These are phyloP conservation scores for Acanthurus lineatus DNA, from an alignment of 2,797 vertebrate genomes.

Conservation along the genomic window DNA sequence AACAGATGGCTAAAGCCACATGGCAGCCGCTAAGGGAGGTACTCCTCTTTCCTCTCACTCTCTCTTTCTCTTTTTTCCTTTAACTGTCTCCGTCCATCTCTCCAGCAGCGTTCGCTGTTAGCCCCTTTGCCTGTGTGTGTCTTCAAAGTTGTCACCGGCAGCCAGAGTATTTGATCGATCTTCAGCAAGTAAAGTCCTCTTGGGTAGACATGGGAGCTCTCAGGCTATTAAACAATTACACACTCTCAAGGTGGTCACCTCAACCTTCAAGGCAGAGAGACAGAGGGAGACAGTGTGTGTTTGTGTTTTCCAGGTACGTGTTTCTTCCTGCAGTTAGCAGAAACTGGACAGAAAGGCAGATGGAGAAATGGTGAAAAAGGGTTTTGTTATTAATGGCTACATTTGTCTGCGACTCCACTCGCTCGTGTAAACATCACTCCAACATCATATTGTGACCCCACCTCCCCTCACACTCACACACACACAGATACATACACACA, in stretches of 20 bases:
- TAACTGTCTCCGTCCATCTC: constrained; percentile 67
- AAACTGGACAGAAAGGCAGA: constrained; percentile 36
- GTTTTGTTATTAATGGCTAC: constrained; percentile 78
- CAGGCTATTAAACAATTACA: constrained; percentile 84
- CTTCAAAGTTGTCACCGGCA: constrained; percentile 69
- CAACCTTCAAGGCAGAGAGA: constrained; percentile 46
- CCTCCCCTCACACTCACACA: constrained; percentile 22
- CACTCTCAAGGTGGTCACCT: constrained; percentile 76
- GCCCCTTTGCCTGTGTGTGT: constrained; percentile 38
- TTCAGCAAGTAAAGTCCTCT: constrained; percentile 64
- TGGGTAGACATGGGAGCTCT: constrained; percentile 70
- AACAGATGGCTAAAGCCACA: constrained; percentile 89
- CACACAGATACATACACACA: constrained; percentile 42
- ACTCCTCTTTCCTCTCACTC: constrained; percentile 69
- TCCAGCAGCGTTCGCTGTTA: constrained; percentile 45
- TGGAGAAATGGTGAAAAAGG: constrained; percentile 46
- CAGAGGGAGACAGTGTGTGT: neutral
- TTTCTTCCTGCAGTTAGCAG: constrained; percentile 34
- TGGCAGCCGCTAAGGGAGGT: constrained; percentile 81
- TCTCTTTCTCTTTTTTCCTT: constrained; percentile 68
- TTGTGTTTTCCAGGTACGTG: constrained; percentile 32
- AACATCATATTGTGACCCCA: constrained; percentile 71
- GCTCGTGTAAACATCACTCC: constrained; percentile 79
- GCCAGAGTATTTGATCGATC: constrained; percentile 76
- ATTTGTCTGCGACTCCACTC: constrained; percentile 78